These are phyloP conservation scores for Syndactyla subalaris DNA, from an alignment of 2,797 vertebrate species.

Conservation along the genomic window DNA sequence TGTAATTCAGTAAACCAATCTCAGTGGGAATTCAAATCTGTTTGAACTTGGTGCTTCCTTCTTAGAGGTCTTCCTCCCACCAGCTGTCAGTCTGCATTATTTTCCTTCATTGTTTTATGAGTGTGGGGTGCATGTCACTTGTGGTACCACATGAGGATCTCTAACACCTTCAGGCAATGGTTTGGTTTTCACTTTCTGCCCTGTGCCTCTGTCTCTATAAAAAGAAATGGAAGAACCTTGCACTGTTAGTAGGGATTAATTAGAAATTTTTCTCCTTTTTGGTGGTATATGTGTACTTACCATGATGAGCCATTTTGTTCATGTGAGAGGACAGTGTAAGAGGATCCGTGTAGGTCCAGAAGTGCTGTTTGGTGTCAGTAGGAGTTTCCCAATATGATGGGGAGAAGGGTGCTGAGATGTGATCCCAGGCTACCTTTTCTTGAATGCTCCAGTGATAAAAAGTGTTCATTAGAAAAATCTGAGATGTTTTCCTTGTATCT, in stretches of 20 bases:
- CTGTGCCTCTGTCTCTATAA: neutral
- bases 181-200: neutral
- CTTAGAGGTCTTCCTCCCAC: neutral
- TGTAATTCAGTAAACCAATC: neutral
- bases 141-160: neutral
- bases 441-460: neutral
- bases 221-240: neutral
- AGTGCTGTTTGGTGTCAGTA: neutral
- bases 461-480: neutral
- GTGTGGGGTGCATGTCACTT: fast-evolving
- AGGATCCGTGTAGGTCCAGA: neutral
- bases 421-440: neutral
- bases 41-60: neutral
- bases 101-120: neutral
- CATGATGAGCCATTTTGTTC: neutral
- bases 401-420: neutral
- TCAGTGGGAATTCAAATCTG: neutral
- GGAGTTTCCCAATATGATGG: neutral
- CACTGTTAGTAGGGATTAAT: neutral
- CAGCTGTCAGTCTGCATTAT: neutral
- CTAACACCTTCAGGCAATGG: neutral
- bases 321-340: neutral
- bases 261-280: neutral
- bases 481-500: neutral
- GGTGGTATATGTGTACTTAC: neutral